A percentile compares a stretch with the other conserved stretches of the same genome.
These are phyloP conservation scores for Tragelaphus scriptus DNA, from an alignment of 2,113 vertebrate genomes.

Conservation along the genomic window DNA sequence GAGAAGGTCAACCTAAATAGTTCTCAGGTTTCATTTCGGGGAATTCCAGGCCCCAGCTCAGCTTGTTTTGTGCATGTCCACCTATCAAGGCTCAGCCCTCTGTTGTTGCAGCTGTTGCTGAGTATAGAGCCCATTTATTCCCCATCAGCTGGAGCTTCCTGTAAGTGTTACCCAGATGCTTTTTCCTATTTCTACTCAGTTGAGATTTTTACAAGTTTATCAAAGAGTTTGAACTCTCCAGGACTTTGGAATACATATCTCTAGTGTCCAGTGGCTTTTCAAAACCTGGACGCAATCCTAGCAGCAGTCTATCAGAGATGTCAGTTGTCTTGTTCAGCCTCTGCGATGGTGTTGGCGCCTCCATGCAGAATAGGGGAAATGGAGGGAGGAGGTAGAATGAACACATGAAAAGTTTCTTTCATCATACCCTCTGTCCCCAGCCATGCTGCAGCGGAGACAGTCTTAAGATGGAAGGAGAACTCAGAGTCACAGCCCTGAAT, in stretches of 20 bases:
- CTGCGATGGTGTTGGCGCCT: background rate
- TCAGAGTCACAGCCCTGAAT: background rate
- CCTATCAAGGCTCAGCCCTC: slow-evolving; percentile 45
- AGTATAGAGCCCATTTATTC: slow-evolving; percentile 65
- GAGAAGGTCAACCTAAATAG: slow-evolving; percentile 66
- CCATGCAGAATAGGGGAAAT: background rate
- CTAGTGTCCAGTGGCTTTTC: background rate
- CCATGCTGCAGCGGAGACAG: background rate
- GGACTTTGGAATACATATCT: background rate
- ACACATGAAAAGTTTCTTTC: background rate
- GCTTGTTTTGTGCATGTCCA: background rate
- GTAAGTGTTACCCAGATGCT: slow-evolving; percentile 62
- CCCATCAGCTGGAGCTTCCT: slow-evolving; percentile 74
- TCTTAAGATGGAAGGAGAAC: background rate
- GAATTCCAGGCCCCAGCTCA: slow-evolving; percentile 69
- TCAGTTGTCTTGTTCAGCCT: background rate
- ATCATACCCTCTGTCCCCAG: background rate
- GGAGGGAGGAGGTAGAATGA: background rate
- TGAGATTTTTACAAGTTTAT: slow-evolving; percentile 29
- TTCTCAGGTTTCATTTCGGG: slow-evolving; percentile 67
- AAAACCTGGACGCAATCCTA: background rate
- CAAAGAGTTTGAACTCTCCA: background rate
- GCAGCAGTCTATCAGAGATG: background rate
- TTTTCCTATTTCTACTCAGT: slow-evolving; percentile 36
- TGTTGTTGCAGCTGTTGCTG: slow-evolving; percentile 79